phyloP scores from a whole-genome alignment of 2,797 vertebrate genomes.

The Echiichthys vipera region DNA sequence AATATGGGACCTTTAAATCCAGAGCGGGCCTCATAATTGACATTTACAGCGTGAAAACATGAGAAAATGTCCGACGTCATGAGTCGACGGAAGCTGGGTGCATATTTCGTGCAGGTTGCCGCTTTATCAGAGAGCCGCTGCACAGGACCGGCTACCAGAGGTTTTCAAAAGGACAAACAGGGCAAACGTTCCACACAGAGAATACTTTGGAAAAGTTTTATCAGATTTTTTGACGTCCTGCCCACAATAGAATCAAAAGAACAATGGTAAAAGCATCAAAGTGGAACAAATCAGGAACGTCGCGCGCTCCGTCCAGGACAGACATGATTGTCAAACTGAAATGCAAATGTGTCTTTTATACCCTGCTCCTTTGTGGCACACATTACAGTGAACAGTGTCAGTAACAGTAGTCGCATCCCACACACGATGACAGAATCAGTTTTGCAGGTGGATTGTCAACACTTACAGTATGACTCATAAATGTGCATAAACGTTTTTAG shows the following conservation, averaged over 20 bases:
- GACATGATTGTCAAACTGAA: constrained; percentile 15
- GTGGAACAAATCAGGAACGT: constrained; percentile 3
- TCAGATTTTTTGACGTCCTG: constrained; percentile 36
- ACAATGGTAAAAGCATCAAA: constrained; percentile 22
- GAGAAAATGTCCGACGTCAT: too few relatives aligned
- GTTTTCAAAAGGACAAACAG: neutral
- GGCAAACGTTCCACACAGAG: constrained; percentile 25
- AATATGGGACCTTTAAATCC: too few relatives aligned
- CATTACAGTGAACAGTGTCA: constrained; percentile 38
- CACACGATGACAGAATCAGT: constrained; percentile 12
- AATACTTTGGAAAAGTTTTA: constrained; percentile 42
- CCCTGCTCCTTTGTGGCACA: constrained; percentile 12
- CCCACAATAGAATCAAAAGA: constrained; percentile 33
- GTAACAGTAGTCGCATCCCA: constrained; percentile 42
- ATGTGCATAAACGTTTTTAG: too few relatives aligned
- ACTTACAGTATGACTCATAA: constrained; percentile 40
- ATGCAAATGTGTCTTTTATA: neutral
- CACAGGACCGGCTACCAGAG: too few relatives aligned
- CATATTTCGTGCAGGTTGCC: too few relatives aligned
- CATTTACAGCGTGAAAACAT: too few relatives aligned
- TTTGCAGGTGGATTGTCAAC: constrained; percentile 30
- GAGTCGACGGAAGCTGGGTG: too few relatives aligned
- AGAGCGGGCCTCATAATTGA: too few relatives aligned
- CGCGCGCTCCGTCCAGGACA: constrained; percentile 3
- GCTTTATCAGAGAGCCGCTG: too few relatives aligned